phyloP scores from a whole-genome alignment of 2,113 vertebrate species.

The Chaetops frenatus region DNA sequence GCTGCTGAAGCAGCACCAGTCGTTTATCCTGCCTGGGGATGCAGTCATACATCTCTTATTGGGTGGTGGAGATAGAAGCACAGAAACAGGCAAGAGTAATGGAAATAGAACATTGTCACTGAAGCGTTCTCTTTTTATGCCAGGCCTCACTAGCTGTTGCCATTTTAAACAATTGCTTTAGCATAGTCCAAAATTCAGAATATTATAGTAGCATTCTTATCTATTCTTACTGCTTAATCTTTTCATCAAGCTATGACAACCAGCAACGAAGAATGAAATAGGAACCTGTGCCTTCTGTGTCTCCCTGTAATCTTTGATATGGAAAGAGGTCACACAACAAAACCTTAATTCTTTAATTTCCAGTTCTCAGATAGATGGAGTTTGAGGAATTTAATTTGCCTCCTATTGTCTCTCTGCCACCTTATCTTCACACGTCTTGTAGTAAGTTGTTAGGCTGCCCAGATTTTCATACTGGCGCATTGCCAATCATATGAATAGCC shows the following conservation, averaged over 20 bases:
- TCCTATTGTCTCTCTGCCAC: neutral
- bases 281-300: neutral
- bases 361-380: neutral
- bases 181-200: neutral
- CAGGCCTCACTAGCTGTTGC: neutral
- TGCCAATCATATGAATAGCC: neutral
- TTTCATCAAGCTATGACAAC: neutral
- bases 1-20: neutral
- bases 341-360: neutral
- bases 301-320: neutral
- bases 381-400: constrained; percentile 33
- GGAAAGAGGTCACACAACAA: neutral
- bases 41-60: neutral
- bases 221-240: neutral
- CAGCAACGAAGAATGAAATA: neutral
- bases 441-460: constrained; percentile 8
- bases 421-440: neutral
- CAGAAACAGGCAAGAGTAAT: neutral
- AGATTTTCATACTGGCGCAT: neutral
- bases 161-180: neutral
- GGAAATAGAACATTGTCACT: neutral
- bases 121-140: neutral
- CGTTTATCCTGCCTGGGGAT: neutral
- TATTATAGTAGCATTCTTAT: neutral
- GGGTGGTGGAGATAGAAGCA: neutral